Percentiles rank a stretch among this genome's conserved stretches.
Evolutionary conservation across 2,888 invertebrate genomes (phyloP).

Genomic region (Melipona bicolor): DNA sequence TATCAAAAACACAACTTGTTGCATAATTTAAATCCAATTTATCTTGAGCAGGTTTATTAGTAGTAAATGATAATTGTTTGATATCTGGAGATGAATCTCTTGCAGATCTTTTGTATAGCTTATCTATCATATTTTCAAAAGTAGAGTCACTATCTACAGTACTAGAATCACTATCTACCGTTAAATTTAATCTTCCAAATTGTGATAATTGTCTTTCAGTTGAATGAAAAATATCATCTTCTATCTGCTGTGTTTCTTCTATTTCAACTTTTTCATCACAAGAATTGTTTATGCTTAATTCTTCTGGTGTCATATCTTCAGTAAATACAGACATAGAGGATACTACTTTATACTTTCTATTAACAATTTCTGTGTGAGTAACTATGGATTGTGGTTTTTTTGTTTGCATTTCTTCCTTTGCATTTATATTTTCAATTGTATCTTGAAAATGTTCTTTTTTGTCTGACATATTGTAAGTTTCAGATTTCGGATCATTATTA

Average conservation of each 20-base stretch:
- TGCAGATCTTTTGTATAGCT: constrained; percentile 13
- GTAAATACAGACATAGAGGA: not conserved
- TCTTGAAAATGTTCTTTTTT: not conserved
- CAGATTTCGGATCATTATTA: not conserved
- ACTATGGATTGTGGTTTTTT: constrained; percentile 56
- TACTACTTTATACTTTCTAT: constrained; percentile 66
- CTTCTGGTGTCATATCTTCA: not conserved
- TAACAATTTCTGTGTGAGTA: constrained; percentile 64
- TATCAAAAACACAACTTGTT: not conserved
- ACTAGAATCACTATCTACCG: constrained; percentile 46
- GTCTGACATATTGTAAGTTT: not conserved
- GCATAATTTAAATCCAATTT: not conserved
- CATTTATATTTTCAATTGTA: not conserved
- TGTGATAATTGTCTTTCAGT: constrained; percentile 44
- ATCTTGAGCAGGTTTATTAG: not conserved
- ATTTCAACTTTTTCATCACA: not conserved
- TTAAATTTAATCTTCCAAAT: constrained; percentile 63
- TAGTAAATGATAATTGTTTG: not conserved
- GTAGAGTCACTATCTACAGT: constrained; percentile 4
- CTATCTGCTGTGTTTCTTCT: not conserved
- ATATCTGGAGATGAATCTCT: not conserved
- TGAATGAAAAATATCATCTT: constrained; percentile 34
- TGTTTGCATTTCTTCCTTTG: not conserved
- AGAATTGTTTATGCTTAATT: not conserved
- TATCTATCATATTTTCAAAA: constrained; percentile 27